These are phyloP conservation scores for Cephalotes varians DNA, from an alignment of 2,888 invertebrate genomes.

Conservation along the genomic window DNA sequence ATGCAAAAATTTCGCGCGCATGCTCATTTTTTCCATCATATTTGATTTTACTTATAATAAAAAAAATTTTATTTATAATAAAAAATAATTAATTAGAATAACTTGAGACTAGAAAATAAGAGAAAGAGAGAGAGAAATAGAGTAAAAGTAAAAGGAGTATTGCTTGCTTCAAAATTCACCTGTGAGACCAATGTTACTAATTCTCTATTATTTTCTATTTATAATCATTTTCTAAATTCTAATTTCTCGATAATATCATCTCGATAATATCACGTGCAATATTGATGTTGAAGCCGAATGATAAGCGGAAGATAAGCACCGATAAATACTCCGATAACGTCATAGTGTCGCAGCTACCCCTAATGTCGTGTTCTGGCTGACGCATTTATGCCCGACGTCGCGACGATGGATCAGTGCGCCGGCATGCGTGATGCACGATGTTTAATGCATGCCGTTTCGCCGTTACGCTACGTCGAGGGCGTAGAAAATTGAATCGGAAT, in stretches of 20 bases:
- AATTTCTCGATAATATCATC: background rate
- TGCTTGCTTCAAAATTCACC: no score
- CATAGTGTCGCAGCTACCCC: constrained; percentile 4
- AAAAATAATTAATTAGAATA: background rate
- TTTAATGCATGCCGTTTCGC: constrained; percentile 74
- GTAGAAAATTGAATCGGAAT: constrained; percentile 76
- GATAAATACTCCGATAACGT: background rate
- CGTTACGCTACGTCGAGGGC: constrained; percentile 66
- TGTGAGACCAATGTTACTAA: background rate
- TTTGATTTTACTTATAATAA: background rate
- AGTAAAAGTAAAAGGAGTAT: background rate
- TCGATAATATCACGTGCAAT: background rate
- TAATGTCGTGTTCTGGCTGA: constrained; percentile 41
- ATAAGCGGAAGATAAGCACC: constrained; percentile 15
- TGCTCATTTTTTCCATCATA: background rate
- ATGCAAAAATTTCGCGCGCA: background rate
- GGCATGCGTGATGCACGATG: constrained; percentile 71
- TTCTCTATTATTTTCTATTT: background rate
- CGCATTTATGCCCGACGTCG: constrained; percentile 56
- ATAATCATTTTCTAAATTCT: background rate
- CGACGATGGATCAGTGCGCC: constrained; percentile 62
- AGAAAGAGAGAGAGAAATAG: no score
- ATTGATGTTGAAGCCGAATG: background rate
- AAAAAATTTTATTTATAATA: no score
- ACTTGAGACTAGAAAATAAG: background rate